phyloP scores from a whole-genome alignment of 2,888 invertebrate genomes.

The Tachina fera region DNA sequence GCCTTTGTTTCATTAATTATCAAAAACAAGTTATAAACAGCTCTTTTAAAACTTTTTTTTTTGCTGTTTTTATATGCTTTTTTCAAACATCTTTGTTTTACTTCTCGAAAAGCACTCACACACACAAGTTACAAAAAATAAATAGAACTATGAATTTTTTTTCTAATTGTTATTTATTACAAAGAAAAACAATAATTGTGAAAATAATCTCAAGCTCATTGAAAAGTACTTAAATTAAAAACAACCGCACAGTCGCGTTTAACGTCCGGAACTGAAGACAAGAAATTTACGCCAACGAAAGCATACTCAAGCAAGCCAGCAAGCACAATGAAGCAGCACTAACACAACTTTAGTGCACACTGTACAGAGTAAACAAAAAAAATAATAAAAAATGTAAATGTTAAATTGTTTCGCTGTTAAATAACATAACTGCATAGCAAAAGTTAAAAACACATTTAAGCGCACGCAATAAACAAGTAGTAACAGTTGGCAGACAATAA shows the following conservation, averaged over 20 bases:
- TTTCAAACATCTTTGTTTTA: constrained; percentile 52
- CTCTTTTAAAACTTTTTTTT: constrained; percentile 56
- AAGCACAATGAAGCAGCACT: constrained; percentile 4
- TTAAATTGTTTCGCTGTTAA: constrained; percentile 38
- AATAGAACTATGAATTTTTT: constrained; percentile 50
- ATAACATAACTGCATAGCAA: constrained; percentile 50
- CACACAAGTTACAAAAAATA: constrained; percentile 16
- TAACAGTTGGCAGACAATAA: constrained; percentile 32
- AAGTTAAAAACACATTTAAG: background rate
- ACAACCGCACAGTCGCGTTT: constrained; percentile 74
- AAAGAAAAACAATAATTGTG: constrained; percentile 68
- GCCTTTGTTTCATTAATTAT: constrained; percentile 20
- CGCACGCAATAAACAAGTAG: constrained; percentile 19
- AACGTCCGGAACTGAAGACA: constrained; percentile 75
- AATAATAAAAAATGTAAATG: constrained; percentile 10
- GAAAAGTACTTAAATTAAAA: constrained; percentile 49
- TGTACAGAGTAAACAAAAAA: constrained; percentile 1
- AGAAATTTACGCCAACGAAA: constrained; percentile 66
- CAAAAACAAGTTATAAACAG: constrained; percentile 60
- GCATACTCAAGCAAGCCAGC: constrained; percentile 48
- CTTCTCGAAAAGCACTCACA: constrained; percentile 32
- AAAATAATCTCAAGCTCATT: constrained; percentile 63
- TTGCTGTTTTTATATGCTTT: constrained; percentile 27
- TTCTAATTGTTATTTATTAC: constrained; percentile 43
- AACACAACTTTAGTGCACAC: constrained; percentile 9